Evolutionary conservation across 2,113 vertebrate species (phyloP).

Genomic region (Bufo bufo): DNA sequence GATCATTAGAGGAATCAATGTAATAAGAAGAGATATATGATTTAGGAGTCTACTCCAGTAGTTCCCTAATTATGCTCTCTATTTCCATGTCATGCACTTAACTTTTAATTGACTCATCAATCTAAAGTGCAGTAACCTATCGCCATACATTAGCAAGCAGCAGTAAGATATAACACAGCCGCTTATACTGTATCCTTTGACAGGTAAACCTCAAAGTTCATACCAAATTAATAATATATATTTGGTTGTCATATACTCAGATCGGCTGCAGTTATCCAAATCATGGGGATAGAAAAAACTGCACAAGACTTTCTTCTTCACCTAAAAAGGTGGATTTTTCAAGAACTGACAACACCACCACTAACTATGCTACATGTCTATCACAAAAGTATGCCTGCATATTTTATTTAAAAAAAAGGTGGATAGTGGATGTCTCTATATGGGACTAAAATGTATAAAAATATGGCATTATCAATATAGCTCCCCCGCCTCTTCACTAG

Average conservation of each 20-base stretch:
- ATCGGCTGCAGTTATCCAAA: neutral
- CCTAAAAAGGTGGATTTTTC: neutral
- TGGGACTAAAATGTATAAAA: too few relatives aligned
- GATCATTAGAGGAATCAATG: slow-evolving; percentile 4
- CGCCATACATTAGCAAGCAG: neutral
- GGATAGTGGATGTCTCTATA: too few relatives aligned
- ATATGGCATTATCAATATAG: too few relatives aligned
- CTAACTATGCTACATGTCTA: neutral
- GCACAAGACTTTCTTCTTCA: neutral
- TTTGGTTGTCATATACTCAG: neutral
- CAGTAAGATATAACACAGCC: neutral
- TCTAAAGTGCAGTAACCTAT: neutral
- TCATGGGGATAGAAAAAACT: neutral
- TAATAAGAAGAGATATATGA: neutral
- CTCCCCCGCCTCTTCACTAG: too few relatives aligned
- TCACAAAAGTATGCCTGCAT: too few relatives aligned
- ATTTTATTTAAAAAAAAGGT: too few relatives aligned
- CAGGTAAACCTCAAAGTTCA: neutral
- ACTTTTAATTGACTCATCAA: neutral
- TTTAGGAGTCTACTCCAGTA: neutral
- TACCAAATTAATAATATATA: neutral
- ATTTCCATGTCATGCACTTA: slow-evolving; percentile 5
- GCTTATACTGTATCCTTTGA: neutral
- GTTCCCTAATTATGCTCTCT: neutral
- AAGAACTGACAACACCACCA: neutral